Base-by-base conservation (phyloP, 2,113 vertebrate genomes). In the Bambusicola thoracicus region DNA sequence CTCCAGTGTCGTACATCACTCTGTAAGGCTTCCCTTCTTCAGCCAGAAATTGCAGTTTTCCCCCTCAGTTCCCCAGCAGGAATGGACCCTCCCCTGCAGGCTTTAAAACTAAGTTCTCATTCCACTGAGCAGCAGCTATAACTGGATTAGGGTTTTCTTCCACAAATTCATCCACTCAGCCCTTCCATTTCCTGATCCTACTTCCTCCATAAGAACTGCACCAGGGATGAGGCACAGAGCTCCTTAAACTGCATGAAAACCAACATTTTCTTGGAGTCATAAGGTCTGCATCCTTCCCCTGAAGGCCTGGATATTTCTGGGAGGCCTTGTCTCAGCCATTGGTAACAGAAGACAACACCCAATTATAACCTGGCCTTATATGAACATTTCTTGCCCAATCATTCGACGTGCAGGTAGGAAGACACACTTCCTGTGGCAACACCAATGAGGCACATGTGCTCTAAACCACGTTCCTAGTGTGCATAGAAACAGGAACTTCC, bases 201-300 rank as follows among this genome's bases (percentile, higher is more conserved):
- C 75, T 89, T 87, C 79, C 75, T 40, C 38, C 25, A 41, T 25
- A 70, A 76, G 53, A 43, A 62, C 29, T 53, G 51, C 40, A 85
- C n/a, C 15, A 27, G 40, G 69, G 80, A 83, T 27, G 44, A 61
- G 82, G 65, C 55, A 95, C 78, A 96, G 95, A 94, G 87, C 73
- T 79, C 73, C 82, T 95, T 95, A 84, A 94, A 94, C 82, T 81
- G 24, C 79, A 81, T 63, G 38, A 88, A 94, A 75, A 85, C 40
- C 65, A 70, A 36, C 30, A 69, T 11, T 41, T 44, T 56, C 44
- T 48, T 43, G 65, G 82, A 93, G 91, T 82, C 89, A 89, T 70
- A 68, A 86, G 51, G 66, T 89, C 94, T 94, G 84, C 38, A 36
- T 87, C 81, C 78, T 53, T 13, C 27, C 73, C 75, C 87, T 59